Evolutionary conservation across 2,797 vertebrate species (phyloP).

Genomic region (Petrocephalus sullivani): DNA sequence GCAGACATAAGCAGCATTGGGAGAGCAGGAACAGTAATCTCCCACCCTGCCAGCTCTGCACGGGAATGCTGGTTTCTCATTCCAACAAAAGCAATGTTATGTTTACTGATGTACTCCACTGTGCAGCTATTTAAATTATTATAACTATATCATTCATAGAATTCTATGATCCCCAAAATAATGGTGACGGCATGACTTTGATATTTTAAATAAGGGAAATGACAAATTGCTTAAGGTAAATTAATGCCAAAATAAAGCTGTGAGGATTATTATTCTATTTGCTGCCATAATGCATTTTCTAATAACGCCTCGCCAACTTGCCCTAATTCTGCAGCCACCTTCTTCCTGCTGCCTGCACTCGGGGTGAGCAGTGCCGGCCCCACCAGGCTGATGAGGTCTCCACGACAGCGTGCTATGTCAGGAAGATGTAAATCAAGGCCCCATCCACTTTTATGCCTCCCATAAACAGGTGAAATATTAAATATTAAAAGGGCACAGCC

Average conservation of each 20-base stretch:
- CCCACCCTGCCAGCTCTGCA: conserved; percentile 47
- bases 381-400: conserved; percentile 49
- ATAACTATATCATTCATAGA: conserved; percentile 59
- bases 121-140: conserved; percentile 58
- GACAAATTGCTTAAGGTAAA: conserved; percentile 61
- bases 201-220: conserved; percentile 66
- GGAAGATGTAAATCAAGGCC: conserved; percentile 45
- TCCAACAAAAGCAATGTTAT: conserved; percentile 48
- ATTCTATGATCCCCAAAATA: conserved; percentile 67
- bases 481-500: conserved; percentile 45
- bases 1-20: background rate
- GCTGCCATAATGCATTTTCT: conserved; percentile 50
- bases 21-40: conserved; percentile 57
- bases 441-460: conserved; percentile 31
- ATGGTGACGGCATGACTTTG: conserved; percentile 51
- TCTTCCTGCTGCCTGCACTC: conserved; percentile 43
- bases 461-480: conserved; percentile 47
- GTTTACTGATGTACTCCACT: conserved; percentile 59
- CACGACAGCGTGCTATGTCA: conserved; percentile 51
- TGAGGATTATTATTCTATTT: conserved; percentile 65
- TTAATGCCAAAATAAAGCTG: conserved; percentile 64
- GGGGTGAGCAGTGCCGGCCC: conserved; percentile 35
- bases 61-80: conserved; percentile 55
- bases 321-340: conserved; percentile 45
- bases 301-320: conserved; percentile 52